phyloP scores from a whole-genome alignment of 2,113 vertebrate species.

The Hyaena hyaena region DNA sequence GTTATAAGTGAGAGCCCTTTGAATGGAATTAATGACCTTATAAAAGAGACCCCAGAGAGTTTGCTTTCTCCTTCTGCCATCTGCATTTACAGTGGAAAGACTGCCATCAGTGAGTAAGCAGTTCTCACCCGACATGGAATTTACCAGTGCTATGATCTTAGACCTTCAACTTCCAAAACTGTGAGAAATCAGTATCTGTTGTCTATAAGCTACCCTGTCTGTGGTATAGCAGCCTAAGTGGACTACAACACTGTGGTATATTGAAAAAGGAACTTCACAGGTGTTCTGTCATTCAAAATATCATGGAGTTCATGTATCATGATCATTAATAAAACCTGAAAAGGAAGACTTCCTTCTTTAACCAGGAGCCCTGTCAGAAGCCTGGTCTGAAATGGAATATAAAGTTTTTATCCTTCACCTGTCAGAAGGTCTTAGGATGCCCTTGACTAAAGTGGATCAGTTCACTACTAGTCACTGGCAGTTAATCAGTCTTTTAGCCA shows the following conservation, averaged over 20 bases:
- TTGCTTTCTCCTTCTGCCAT: neutral
- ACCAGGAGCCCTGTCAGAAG: neutral
- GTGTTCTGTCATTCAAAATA: neutral
- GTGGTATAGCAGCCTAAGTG: neutral
- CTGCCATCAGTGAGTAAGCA: neutral
- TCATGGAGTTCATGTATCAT: neutral
- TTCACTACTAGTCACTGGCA: neutral
- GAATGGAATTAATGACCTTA: neutral
- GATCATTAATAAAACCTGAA: neutral
- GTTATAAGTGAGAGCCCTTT: neutral
- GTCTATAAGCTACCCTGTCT: neutral
- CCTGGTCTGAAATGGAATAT: neutral
- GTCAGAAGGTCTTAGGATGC: neutral
- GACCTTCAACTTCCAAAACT: neutral
- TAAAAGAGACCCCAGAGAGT: neutral
- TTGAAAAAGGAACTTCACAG: neutral
- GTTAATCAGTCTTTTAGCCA: neutral
- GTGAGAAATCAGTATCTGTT: neutral
- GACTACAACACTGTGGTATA: neutral
- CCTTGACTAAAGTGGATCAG: neutral
- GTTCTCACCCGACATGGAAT: neutral
- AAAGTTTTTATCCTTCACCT: neutral
- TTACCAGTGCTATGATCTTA: neutral
- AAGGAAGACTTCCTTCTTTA: neutral
- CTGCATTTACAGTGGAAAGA: neutral